phyloP scores from a whole-genome alignment of 2,113 vertebrate genomes.

The Glaucomys volans region DNA sequence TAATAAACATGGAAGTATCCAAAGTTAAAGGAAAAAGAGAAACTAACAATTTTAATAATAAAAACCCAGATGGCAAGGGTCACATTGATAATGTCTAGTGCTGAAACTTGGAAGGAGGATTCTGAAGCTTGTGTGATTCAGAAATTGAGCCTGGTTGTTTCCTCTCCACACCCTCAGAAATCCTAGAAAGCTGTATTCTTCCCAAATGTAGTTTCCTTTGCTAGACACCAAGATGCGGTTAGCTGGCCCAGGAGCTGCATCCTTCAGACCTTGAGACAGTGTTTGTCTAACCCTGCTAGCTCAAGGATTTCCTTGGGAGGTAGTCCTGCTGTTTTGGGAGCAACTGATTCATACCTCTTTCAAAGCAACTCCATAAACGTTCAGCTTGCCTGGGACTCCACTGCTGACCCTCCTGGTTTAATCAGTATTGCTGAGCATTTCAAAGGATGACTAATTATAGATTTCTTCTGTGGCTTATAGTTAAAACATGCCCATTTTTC shows the following conservation, averaged over 20 bases:
- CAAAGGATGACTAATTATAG: background rate
- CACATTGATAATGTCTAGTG: background rate
- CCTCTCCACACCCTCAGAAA: background rate
- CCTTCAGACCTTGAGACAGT: fast-evolving
- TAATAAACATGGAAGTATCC: background rate
- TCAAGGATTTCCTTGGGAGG: background rate
- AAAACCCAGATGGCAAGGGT: background rate
- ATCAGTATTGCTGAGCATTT: background rate
- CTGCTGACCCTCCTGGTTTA: background rate
- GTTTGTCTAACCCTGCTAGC: background rate
- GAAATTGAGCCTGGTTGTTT: background rate
- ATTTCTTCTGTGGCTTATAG: background rate
- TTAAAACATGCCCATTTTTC: background rate
- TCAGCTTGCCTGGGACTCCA: background rate
- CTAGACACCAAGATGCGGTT: background rate
- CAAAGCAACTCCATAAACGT: background rate
- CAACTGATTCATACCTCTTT: background rate
- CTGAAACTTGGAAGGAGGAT: background rate
- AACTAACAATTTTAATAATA: background rate
- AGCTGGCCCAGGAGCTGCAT: background rate
- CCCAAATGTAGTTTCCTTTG: background rate
- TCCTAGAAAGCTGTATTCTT: background rate
- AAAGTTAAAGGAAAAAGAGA: background rate
- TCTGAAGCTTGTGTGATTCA: background rate
- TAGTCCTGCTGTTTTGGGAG: no score